Evolutionary conservation across 2,113 vertebrate genomes (phyloP).

Genomic region (Pelusios castaneus): DNA sequence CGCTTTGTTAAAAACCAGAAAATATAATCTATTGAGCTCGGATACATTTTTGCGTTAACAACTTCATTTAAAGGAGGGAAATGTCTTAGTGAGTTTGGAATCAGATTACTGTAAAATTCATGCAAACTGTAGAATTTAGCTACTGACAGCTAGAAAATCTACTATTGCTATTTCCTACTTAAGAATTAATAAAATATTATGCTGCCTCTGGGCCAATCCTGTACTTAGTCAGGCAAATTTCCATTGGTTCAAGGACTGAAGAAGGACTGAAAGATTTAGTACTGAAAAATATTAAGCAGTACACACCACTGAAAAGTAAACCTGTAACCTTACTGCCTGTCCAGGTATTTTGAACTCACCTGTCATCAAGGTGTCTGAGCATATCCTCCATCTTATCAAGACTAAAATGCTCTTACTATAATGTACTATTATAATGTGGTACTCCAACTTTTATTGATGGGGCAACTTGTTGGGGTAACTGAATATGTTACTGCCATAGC

Average conservation of each 20-base stretch:
- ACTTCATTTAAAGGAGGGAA: not conserved
- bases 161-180: not conserved
- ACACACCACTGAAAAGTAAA: too few species aligned
- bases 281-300: not conserved
- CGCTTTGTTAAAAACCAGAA: not conserved
- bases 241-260: not conserved
- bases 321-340: not conserved
- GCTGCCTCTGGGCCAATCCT: not conserved
- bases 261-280: not conserved
- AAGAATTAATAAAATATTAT: not conserved
- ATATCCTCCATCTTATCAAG: not conserved
- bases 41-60: constrained; percentile 7
- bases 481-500: not conserved
- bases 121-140: not conserved
- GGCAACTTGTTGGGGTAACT: not conserved
- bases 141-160: not conserved
- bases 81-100: not conserved
- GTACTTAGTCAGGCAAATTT: not conserved
- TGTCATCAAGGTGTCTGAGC: not conserved
- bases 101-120: not conserved
- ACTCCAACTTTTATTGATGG: not conserved
- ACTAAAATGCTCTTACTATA: not conserved
- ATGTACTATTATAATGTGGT: not conserved
- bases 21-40: not conserved
- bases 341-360: not conserved